Evolutionary conservation across 2,888 invertebrate species (phyloP).

Genomic region (Horisme vitalbata): DNA sequence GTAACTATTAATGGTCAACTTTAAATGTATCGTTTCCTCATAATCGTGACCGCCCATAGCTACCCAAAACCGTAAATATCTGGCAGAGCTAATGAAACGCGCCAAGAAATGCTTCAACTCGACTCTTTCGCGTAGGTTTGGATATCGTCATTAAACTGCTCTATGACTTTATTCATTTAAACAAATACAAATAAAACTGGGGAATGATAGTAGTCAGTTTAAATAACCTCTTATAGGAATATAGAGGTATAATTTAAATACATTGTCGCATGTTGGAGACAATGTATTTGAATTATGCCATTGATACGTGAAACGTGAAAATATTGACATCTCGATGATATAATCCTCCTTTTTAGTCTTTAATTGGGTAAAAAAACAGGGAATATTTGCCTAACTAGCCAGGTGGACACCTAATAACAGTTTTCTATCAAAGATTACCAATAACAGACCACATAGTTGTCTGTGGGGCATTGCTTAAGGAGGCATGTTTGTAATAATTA

Average conservation of each 20-base stretch:
- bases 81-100: slow-evolving; percentile 51
- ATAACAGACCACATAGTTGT: slow-evolving; percentile 57
- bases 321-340: neutral
- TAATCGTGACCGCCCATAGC: slow-evolving; percentile 63
- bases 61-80: slow-evolving; percentile 59
- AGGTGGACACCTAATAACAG: slow-evolving; percentile 49
- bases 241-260: slow-evolving; percentile 7
- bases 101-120: slow-evolving; percentile 45
- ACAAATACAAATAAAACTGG: slow-evolving; percentile 42
- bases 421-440: slow-evolving; percentile 48
- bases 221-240: slow-evolving; percentile 12
- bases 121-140: slow-evolving; percentile 52
- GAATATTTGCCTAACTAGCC: slow-evolving; percentile 37
- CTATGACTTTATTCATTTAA: slow-evolving; percentile 52
- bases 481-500: slow-evolving; percentile 75
- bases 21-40: slow-evolving; percentile 50
- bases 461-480: slow-evolving; percentile 58
- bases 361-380: slow-evolving; percentile 10
- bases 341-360: neutral
- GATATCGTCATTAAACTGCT: slow-evolving; percentile 58
- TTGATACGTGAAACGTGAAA: slow-evolving; percentile 14
- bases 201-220: slow-evolving; percentile 27
- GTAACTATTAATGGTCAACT: slow-evolving; percentile 40
- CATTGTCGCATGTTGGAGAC: slow-evolving; percentile 8
- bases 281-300: slow-evolving; percentile 12